phyloP scores from a whole-genome alignment of 2,113 vertebrate genomes.

The Cygnus atratus region DNA sequence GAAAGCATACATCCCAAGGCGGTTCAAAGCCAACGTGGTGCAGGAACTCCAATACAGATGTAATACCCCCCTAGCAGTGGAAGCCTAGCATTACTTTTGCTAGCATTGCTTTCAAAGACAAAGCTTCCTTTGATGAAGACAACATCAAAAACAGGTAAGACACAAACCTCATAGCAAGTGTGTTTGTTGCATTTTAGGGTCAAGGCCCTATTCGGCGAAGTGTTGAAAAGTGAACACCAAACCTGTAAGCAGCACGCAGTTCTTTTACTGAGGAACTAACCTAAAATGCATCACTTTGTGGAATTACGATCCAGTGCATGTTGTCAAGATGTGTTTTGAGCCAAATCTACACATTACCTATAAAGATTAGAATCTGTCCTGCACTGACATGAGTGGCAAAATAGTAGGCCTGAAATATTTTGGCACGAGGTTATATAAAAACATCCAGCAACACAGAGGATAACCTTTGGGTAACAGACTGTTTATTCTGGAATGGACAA shows the following conservation, averaged over 20 bases:
- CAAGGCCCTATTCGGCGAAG: not conserved
- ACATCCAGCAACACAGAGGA: not conserved
- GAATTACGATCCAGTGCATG: not conserved
- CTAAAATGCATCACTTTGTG: not conserved
- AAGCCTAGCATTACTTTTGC: not conserved
- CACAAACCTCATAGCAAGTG: not conserved
- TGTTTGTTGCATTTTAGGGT: not conserved
- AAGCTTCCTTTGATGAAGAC: not conserved
- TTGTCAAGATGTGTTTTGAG: not conserved
- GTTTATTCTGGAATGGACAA: not conserved
- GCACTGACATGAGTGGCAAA: not conserved
- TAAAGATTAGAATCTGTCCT: not conserved
- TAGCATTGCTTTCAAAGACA: not conserved
- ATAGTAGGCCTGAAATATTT: not conserved
- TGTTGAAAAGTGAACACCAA: not conserved
- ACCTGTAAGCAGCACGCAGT: not conserved
- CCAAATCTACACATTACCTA: not conserved
- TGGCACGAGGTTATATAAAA: not conserved
- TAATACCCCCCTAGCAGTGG: not conserved
- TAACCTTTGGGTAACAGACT: not conserved
- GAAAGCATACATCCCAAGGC: not conserved
- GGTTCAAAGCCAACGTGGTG: not conserved
- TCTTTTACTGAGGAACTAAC: not conserved
- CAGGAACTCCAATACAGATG: not conserved
- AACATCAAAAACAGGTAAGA: fast-evolving